Evolutionary conservation across 2,113 vertebrate species (phyloP).

Genomic region (Lycocorax pyrrhopterus): DNA sequence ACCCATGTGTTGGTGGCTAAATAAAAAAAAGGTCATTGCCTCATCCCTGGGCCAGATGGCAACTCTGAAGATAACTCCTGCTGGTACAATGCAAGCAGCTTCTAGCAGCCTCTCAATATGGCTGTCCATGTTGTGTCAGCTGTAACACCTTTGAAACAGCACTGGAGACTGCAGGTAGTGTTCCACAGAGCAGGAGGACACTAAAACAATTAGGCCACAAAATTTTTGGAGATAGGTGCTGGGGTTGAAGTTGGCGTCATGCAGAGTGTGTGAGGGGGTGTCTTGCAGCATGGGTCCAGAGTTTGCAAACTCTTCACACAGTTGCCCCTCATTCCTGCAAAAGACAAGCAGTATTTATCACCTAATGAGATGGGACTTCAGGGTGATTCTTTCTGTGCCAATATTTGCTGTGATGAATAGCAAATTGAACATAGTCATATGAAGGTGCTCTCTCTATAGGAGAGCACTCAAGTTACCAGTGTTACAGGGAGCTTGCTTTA

Average conservation of each 20-base stretch:
- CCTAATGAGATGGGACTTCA: not conserved
- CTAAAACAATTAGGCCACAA: not conserved
- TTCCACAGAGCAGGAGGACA: not conserved
- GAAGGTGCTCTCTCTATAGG: not conserved
- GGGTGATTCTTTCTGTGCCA: not conserved
- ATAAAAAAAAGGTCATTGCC: not conserved
- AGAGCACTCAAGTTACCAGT: not conserved
- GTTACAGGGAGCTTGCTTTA: not conserved
- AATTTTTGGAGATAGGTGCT: not conserved
- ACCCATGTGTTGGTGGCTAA: not conserved
- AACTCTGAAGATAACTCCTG: not conserved
- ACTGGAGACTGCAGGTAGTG: not conserved
- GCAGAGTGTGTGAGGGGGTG: fast-evolving
- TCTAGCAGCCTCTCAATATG: not conserved
- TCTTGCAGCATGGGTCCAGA: not conserved
- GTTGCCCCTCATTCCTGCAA: not conserved
- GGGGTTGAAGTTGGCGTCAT: fast-evolving
- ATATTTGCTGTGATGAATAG: not conserved
- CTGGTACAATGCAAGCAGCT: not conserved
- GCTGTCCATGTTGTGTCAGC: not conserved
- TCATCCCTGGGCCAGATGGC: not conserved
- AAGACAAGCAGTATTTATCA: not conserved
- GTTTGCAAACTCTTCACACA: not conserved
- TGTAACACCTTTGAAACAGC: not conserved
- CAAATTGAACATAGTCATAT: not conserved